phyloP scores from a whole-genome alignment of 2,888 invertebrate genomes.

The Synergus gifuensis region DNA sequence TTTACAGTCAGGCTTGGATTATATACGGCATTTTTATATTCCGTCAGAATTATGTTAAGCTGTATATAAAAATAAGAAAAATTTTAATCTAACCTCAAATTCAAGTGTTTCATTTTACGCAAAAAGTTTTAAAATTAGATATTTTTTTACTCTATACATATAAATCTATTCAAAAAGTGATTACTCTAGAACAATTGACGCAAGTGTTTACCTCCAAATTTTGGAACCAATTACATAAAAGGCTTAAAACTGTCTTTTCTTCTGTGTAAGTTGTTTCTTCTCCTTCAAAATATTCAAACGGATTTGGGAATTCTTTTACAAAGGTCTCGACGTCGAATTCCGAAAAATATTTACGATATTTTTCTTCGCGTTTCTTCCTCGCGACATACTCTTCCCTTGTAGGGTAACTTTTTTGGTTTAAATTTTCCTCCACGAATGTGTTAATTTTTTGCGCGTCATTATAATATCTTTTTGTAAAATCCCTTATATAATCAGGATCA shows the following conservation, averaged over 20 bases:
- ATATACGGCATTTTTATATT: background rate
- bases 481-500: slow-evolving; percentile 64
- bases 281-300: slow-evolving; percentile 70
- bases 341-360: slow-evolving; percentile 76
- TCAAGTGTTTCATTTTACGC: no score
- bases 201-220: slow-evolving; percentile 48
- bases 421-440: slow-evolving; percentile 59
- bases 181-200: background rate
- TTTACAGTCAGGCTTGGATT: slow-evolving; percentile 2
- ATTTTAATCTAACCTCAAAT: background rate
- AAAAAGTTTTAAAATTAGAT: no score
- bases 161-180: background rate
- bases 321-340: slow-evolving; percentile 77
- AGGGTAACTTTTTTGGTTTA: slow-evolving; percentile 63
- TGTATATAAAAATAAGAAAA: background rate
- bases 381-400: slow-evolving; percentile 60
- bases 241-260: slow-evolving; percentile 52
- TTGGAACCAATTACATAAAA: slow-evolving; percentile 63
- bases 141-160: no score
- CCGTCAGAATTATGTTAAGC: background rate
- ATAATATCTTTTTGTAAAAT: slow-evolving; percentile 50
- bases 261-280: slow-evolving; percentile 53
- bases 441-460: slow-evolving; percentile 56
- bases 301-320: slow-evolving; percentile 77
- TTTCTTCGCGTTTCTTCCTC: slow-evolving; percentile 66